Evolutionary conservation across 2,888 invertebrate species (phyloP).

Genomic region (Seira sanloemensis): DNA sequence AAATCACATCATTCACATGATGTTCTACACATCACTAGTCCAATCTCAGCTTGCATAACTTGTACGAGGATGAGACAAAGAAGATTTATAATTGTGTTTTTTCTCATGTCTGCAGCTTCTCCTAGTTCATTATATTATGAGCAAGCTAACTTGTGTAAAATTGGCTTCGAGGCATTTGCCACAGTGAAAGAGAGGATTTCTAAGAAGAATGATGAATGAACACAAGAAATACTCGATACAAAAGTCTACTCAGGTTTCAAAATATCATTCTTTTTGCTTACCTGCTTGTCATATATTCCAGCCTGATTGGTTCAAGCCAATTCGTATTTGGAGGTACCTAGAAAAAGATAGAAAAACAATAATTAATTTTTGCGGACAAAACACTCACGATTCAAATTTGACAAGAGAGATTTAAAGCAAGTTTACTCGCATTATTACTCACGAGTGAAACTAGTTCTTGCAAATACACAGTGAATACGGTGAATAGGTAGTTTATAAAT

Average conservation of each 20-base stretch:
- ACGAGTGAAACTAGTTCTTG: no score
- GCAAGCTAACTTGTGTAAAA: neutral
- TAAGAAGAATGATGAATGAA: neutral
- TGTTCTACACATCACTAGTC: neutral
- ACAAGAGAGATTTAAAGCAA: no score
- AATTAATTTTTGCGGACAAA: no score
- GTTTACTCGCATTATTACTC: no score
- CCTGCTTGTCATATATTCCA: conserved; percentile 62
- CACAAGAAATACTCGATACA: neutral
- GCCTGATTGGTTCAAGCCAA: conserved; percentile 42
- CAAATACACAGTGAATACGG: no score
- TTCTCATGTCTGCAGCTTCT: neutral
- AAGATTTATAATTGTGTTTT: neutral
- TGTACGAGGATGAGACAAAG: conserved; percentile 1
- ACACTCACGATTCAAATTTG: no score
- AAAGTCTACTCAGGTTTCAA: neutral
- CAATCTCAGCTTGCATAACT: neutral
- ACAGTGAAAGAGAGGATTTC: neutral
- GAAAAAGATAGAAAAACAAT: conserved; percentile 23
- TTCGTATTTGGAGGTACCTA: conserved; percentile 49
- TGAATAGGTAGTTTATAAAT: no score
- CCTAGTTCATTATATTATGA: neutral
- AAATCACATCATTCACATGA: conserved; percentile 8
- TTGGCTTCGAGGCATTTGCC: neutral
- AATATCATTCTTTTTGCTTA: conserved; percentile 36